A percentile compares a stretch with the other conserved stretches of the same genome.
These are phyloP conservation scores for Drosophila pallidifrons DNA, from an alignment of 1,140 invertebrate genomes.

Conservation along the genomic window DNA sequence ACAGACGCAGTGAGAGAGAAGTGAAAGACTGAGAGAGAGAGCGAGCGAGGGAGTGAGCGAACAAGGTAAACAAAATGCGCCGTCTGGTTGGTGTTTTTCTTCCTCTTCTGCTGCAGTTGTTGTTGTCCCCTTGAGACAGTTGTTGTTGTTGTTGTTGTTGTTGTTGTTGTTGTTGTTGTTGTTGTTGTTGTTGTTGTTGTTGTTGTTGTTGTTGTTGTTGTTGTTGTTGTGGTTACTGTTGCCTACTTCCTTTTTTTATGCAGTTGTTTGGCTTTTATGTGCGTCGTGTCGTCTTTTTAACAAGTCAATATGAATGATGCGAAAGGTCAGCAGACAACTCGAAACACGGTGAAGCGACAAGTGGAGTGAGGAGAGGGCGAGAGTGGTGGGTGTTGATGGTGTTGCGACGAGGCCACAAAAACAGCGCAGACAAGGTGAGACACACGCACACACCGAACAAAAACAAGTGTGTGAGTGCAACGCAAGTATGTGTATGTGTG, in stretches of 20 bases:
- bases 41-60: conserved; percentile 16
- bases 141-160: conserved; percentile 21
- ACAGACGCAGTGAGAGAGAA: conserved; percentile 46
- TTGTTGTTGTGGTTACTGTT: conserved; percentile 27
- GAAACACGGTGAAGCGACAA: conserved; percentile 44
- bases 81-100: conserved; percentile 31
- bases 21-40: conserved; percentile 25
- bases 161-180: conserved; percentile 34
- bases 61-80: conserved; percentile 37
- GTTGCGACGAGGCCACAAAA: conserved; percentile 46
- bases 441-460: conserved; percentile 4
- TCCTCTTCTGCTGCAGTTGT: conserved; percentile 16
- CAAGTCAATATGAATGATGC: conserved; percentile 76
- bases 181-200: conserved; percentile 38
- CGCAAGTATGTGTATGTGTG: conserved; percentile 28
- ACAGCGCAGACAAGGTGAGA: conserved; percentile 44
- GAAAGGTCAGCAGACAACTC: conserved; percentile 76
- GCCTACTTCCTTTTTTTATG: conserved; percentile 57
- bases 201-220: conserved; percentile 27
- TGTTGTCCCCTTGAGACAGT: conserved; percentile 44
- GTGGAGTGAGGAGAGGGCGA: conserved; percentile 15
- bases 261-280: conserved; percentile 50
- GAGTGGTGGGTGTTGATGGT: neutral
- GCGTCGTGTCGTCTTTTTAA: conserved; percentile 61
- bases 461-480: too few relatives aligned